Conservation (phyloP, 2,113 vertebrate genomes). For the Aramus guarauna region DNA sequence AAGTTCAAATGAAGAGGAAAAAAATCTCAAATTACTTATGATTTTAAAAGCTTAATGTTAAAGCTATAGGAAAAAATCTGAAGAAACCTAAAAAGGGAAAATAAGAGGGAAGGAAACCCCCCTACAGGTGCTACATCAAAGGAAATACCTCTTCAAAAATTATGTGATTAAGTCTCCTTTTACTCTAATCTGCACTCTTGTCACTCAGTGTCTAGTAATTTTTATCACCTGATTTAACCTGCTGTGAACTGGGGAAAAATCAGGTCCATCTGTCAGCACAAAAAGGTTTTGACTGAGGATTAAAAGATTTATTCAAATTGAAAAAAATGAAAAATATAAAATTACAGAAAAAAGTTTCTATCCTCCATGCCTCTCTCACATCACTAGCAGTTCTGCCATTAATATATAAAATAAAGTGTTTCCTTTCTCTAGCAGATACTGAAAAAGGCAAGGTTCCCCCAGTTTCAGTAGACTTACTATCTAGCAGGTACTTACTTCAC, state of each 20-base stretch:
- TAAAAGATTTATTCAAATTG: neutral
- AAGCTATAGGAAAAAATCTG: neutral
- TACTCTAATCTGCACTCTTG: neutral
- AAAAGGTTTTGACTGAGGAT: neutral
- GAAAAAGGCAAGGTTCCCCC: neutral
- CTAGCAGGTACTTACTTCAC: neutral
- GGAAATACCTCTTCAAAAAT: slow-evolving; percentile 2
- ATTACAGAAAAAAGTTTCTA: neutral
- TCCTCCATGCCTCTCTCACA: neutral
- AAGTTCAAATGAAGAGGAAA: slow-evolving; percentile 42
- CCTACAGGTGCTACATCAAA: neutral
- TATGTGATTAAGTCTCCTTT: neutral
- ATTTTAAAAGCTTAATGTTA: neutral
- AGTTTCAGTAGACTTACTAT: neutral
- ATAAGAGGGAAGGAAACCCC: neutral
- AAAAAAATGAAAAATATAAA: neutral
- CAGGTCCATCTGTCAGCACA: neutral
- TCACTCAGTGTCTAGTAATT: neutral
- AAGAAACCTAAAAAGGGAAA: neutral
- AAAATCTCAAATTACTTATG: neutral
- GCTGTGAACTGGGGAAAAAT: neutral
- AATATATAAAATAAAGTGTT: neutral
- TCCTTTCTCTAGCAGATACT: neutral
- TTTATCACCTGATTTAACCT: neutral
- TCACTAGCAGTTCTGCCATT: neutral